Conservation (phyloP, 2,113 vertebrate species). For the Pongo abelii region DNA sequence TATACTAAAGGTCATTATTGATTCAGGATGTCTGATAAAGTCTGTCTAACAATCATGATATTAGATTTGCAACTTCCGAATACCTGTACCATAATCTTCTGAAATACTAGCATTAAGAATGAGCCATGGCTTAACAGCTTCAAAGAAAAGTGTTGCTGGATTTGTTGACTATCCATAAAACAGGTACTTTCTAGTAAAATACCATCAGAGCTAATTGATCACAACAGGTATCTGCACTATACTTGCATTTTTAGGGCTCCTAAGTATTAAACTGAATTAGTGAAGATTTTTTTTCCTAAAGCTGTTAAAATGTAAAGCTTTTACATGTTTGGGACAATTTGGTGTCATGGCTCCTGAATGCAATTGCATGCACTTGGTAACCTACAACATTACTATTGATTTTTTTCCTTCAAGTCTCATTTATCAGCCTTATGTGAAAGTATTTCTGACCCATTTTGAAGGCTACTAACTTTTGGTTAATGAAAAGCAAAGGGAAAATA, state of each 20-base stretch:
- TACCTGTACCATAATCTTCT: not conserved
- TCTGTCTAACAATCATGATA: not conserved
- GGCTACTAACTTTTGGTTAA: not conserved
- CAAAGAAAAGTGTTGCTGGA: not conserved
- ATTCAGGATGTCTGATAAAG: not conserved
- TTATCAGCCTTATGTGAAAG: not conserved
- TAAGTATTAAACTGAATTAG: conserved; percentile 38
- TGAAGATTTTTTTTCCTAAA: not conserved
- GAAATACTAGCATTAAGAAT: conserved; percentile 49
- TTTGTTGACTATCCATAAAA: conserved; percentile 52
- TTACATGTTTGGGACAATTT: conserved; percentile 5
- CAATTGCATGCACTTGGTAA: not conserved
- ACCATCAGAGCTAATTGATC: not conserved
- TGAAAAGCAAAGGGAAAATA: not conserved
- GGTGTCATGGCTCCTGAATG: not conserved
- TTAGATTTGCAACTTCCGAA: conserved; percentile 36
- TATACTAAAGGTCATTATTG: conserved; percentile 31
- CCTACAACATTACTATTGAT: not conserved
- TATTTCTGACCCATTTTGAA: not conserved
- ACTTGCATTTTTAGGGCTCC: not conserved
- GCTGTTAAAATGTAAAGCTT: conserved; percentile 21
- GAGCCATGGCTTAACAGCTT: not conserved
- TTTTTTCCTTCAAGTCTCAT: not conserved
- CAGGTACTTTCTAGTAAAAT: not conserved
- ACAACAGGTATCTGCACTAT: not conserved